These are phyloP conservation scores for Genyomyrus donnyi DNA, from an alignment of 2,113 vertebrate genomes.

Conservation along the genomic window DNA sequence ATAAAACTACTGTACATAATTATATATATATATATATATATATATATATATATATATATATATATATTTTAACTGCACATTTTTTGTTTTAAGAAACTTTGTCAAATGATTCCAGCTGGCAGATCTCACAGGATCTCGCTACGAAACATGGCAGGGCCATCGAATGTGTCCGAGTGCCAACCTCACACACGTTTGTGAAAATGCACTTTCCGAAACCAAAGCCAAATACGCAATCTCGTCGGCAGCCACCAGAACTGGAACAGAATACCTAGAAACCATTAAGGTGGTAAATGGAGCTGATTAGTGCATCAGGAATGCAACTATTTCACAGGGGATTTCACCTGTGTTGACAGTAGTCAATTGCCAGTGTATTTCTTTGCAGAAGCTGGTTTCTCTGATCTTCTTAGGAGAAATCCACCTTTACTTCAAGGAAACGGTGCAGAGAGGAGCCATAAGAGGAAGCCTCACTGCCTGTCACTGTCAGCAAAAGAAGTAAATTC, in stretches of 20 bases:
- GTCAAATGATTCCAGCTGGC: neutral
- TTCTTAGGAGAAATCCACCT: neutral
- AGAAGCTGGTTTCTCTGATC: neutral
- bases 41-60: too few relatives aligned
- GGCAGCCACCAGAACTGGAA: neutral
- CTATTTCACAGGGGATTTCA: conserved; percentile 10
- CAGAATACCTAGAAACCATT: neutral
- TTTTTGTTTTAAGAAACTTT: neutral
- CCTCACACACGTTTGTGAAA: neutral
- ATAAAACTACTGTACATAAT: neutral
- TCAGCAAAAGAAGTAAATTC: conserved; percentile 9
- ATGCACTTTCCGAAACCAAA: neutral
- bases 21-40: too few relatives aligned
- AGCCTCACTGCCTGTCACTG: conserved; percentile 9
- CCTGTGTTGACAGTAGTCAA: conserved; percentile 13
- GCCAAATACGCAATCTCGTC: neutral
- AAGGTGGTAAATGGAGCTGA: conserved; percentile 6
- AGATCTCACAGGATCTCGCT: neutral
- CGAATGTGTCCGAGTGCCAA: neutral
- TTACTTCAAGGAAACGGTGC: conserved; percentile 11
- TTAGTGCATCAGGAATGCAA: neutral
- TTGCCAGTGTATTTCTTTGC: conserved; percentile 10
- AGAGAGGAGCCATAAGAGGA: conserved; percentile 9
- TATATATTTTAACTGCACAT: neutral
- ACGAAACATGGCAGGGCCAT: neutral